Conservation (phyloP, 1,140 invertebrate species). For the Batillaria attramentaria region DNA sequence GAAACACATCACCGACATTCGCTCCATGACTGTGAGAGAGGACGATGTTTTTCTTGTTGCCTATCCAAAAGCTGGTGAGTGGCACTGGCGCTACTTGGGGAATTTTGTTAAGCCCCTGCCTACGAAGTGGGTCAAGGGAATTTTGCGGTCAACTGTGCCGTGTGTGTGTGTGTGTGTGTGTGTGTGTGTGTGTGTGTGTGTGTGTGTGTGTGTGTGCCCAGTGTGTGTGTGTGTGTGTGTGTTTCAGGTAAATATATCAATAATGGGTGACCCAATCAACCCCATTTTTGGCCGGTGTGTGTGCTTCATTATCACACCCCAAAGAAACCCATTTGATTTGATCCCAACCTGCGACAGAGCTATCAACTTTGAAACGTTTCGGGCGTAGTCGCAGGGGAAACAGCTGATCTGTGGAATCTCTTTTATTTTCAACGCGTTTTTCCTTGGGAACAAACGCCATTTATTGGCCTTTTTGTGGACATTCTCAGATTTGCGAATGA, state of each 20-base stretch:
- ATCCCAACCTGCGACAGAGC: too few species aligned
- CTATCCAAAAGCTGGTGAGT: conserved; percentile 11
- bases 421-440: too few species aligned
- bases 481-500: too few species aligned
- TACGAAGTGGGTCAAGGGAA: neutral
- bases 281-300: too few species aligned
- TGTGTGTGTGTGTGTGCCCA: conserved; percentile 14
- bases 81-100: neutral
- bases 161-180: neutral
- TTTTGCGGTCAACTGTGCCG: neutral
- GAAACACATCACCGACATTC: too few species aligned
- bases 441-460: too few species aligned
- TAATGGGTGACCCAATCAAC: neutral
- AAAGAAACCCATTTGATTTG: too few species aligned
- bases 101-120: neutral
- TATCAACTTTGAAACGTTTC: too few species aligned
- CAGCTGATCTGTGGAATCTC: neutral
- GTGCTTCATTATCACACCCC: too few species aligned
- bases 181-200: conserved; percentile 18
- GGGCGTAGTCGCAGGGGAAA: neutral
- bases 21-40: too few species aligned
- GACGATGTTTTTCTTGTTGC: conserved; percentile 7
- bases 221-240: conserved; percentile 18
- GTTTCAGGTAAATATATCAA: neutral
- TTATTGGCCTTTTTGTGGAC: too few species aligned